Base-by-base conservation (phyloP, 1,140 invertebrate genomes). In the Hermatobates lingyangjiaoensis region DNA sequence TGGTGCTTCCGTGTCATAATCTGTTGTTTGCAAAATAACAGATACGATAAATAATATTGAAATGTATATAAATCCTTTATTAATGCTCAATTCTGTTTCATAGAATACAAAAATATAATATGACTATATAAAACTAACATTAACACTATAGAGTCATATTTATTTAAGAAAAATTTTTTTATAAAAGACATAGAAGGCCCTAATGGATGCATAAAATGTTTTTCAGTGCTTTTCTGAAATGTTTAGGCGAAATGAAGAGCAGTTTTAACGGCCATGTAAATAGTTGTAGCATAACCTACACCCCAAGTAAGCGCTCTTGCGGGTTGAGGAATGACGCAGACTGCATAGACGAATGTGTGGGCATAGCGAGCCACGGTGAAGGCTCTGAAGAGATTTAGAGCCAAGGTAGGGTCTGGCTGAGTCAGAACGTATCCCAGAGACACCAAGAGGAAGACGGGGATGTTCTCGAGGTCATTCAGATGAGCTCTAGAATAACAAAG, bases 391-490 rank as follows among this genome's bases (percentile, higher is more conserved):
- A 80, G 60, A n/a, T 66, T 63, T 20, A 66, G 62, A 26, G 79
- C 80, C n/a, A 71, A 34, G 5, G 56, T 64, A 4, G 61, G 39
- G 3, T 61, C 57, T 15, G 80, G 80, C 40, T 67, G 66, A 1
- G 75, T 80, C 34, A 71, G 58, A 0, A 77, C 61, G 61, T 79
- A 83, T 1, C 79, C 54, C 0, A 72, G 67, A 1, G 73, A 77
- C 38, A 75, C 63, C 1, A 72, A 57, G 7, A 79, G 67, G 66
- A 80, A 82, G 3, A 75, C 68, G 10, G 76, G 60, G 51, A 81
- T 70, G 56, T 81, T 83, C 61, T 83, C 80, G 47, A 83, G 55
- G 59, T 83, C 80, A 58, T 82, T 83, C 48, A 70, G 63, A 59
- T 83, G 80, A 15, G 76, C 75, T 56, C 79, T 78, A 57, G 2